phyloP scores from a whole-genome alignment of 2,113 vertebrate genomes.

The Aleadryas rufinucha region DNA sequence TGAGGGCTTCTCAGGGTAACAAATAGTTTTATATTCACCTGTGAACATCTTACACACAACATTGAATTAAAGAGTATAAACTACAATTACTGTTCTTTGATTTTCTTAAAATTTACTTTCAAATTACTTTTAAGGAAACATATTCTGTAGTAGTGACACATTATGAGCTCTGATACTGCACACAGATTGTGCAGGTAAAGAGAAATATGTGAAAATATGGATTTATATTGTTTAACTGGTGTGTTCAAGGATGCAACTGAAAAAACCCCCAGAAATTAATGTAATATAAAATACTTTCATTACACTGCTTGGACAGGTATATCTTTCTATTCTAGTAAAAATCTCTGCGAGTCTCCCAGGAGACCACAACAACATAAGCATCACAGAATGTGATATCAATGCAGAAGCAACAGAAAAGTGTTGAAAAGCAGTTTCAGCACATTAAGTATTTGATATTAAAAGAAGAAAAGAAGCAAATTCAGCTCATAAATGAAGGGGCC shows the following conservation, averaged over 20 bases:
- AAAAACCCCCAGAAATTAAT: accelerated
- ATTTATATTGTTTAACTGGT: neutral
- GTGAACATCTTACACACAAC: neutral
- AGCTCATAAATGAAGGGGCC: neutral
- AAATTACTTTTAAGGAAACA: neutral
- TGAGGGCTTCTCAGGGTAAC: neutral
- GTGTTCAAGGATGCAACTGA: neutral
- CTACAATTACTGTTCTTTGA: neutral
- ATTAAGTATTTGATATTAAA: neutral
- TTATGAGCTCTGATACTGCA: neutral
- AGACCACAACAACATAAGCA: neutral
- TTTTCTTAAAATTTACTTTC: neutral
- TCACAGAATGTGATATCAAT: neutral
- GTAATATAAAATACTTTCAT: neutral
- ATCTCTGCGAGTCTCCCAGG: neutral
- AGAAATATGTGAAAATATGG: neutral
- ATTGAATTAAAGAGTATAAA: neutral
- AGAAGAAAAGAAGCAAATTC: neutral
- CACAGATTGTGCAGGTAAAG: neutral
- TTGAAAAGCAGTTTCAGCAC: neutral
- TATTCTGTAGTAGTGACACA: neutral
- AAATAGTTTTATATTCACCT: neutral
- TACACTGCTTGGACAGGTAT: neutral
- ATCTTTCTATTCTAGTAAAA: neutral
- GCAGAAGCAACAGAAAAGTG: neutral